Base-by-base conservation (phyloP, 2,797 vertebrate genomes). In the Sebastes paucispinis region DNA sequence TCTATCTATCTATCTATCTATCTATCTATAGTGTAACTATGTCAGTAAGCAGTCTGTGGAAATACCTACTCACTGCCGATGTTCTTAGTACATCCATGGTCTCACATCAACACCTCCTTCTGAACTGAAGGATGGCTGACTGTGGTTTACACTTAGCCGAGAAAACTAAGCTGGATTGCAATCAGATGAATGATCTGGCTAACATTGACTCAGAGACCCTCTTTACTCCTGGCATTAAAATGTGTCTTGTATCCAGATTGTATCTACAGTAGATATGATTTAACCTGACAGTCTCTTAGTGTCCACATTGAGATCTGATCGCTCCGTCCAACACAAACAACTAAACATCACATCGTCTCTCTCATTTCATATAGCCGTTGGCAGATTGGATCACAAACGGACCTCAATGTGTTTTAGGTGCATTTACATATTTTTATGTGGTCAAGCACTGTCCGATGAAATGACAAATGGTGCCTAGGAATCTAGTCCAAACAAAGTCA, bases 371-470 rank as follows among this genome's bases (percentile, higher is more conserved):
- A 1, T 12, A 55, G 52, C 12, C 10, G 0, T 24, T 55, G 52
- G 43, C 14, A 0, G 43, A 47, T 47, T 0, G 6, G 2, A 18
- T 47, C 43, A 47, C 43, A 47, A 47, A 0, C 16, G 0, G 43
- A 0, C 43, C 16, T 47, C 43, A 47, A 47, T 47, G 43, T 16
- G 6, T 47, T 47, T 47, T 18, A 18, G 16, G 43, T 47, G 16
- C 43, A 18, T 47, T 47, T 18, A 47, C 43, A 47, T 47, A 50
- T 18, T 50, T 52, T 20, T n/a, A 52, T n/a, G 50, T 52, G 18
- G 50, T 52, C 50, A 4, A 52, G 47, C 47, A 20, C 4, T 52
- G 20, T n/a, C 50, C 0, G 50, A 52, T 16, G 13, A 43, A 47
- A 47, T 47, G 6, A 47, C 39, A 47, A 18, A 39, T 13, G 12